Evolutionary conservation across 2,113 vertebrate genomes (phyloP), one percentile per base, ranked within the genome.

Genomic region (Mionectes macconnelli): DNA sequence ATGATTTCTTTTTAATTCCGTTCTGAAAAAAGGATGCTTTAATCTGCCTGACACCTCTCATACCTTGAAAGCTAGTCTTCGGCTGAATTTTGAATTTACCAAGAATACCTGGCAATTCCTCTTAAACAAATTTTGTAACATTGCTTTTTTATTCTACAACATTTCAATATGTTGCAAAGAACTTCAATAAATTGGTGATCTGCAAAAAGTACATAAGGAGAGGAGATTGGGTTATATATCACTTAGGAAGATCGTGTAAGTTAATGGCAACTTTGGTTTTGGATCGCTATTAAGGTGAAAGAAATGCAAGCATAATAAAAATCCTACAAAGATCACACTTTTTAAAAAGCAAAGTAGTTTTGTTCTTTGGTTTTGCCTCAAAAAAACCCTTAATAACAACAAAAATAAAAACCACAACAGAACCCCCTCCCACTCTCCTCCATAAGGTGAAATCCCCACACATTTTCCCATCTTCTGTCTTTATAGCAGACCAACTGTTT

Each of bases 121-220:
- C 45, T 67, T 69, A 82, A 90, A 78, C 24, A 63, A 53, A 77
- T 74, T 78, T 92, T 6, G 82, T 53, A 84, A 62, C 9, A 40
- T 33, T 72, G 35, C 50, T 59, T 87, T 93, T 81, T 82, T 53
- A 60, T 39, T 94, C 62, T 86, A 55, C 62, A 89, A 10, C 21
- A 27, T 87, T 96, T 89, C 84, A 78, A 21, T 52, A 90, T 47
- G 68, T 67, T 85, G 56, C 22, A 53, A 84, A 83, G 49, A 92
- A 79, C 35, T 39, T 88, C 39, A 86, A 47, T 27, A 95, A 91
- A 90, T 81, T 42, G 55, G 14, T 55, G 52, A 55, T 91, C 79
- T 86, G 77, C 78, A 64, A 83, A 74, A 55, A 52, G 27, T 27
- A 84, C 17, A 79, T 33, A 56, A 83, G 55, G 23, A 81, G 10